Evolutionary conservation across 2,888 invertebrate species (phyloP).

Genomic region (Dastarcus helophoroides): DNA sequence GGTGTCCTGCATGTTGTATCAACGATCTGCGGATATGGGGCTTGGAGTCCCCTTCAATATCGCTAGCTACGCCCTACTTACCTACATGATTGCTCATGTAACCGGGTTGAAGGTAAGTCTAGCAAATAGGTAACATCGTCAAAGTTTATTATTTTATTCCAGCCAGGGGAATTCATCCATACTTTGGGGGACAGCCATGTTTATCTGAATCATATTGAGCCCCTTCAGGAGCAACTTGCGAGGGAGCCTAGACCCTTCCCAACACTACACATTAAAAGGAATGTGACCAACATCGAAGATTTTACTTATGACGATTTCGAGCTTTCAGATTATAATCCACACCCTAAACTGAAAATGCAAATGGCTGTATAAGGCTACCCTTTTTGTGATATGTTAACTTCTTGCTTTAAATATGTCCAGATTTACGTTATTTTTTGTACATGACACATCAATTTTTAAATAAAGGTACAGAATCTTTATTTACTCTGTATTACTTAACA

Average conservation of each 20-base stretch:
- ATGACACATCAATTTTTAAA: too few relatives aligned
- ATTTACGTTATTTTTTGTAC: too few relatives aligned
- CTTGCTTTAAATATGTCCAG: too few relatives aligned
- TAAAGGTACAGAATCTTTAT: too few relatives aligned
- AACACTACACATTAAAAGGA: conserved; percentile 60
- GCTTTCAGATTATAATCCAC: conserved; percentile 71
- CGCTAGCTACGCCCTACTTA: conserved; percentile 88
- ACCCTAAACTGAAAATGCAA: conserved; percentile 58
- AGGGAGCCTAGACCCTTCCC: conserved; percentile 77
- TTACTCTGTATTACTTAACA: too few relatives aligned
- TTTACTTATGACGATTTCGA: conserved; percentile 81
- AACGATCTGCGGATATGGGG: conserved; percentile 95
- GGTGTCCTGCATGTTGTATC: conserved; percentile 86
- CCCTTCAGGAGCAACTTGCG: conserved; percentile 66
- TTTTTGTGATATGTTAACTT: conserved; percentile 2
- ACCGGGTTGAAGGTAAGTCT: conserved; percentile 67
- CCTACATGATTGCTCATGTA: conserved; percentile 92
- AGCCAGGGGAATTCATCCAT: conserved; percentile 90
- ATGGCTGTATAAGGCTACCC: conserved; percentile 31
- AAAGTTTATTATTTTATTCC: conserved; percentile 19
- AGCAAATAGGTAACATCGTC: not conserved
- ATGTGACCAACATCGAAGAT: conserved; percentile 70
- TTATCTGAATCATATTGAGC: conserved; percentile 80
- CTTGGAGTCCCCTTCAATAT: conserved; percentile 98
- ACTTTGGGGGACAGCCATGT: conserved; percentile 93